phyloP scores from a whole-genome alignment of 2,797 vertebrate species.

The Sebastes iracundus region DNA sequence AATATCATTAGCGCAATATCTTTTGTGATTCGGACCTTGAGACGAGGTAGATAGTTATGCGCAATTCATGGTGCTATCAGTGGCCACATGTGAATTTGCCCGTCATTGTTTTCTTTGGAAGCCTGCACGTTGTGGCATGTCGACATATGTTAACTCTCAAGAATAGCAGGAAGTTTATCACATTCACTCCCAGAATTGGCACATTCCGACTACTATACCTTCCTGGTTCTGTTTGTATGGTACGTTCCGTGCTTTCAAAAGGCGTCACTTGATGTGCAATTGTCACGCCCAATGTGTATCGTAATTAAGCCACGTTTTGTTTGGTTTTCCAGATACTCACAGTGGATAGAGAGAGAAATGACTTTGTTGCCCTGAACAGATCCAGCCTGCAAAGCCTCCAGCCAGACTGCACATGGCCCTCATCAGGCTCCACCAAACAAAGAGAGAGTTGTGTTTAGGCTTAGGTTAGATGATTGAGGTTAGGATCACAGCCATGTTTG shows the following conservation, averaged over 20 bases:
- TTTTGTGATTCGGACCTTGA: neutral
- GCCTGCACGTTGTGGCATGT: neutral
- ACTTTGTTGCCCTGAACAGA: neutral
- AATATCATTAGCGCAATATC: neutral
- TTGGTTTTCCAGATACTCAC: neutral
- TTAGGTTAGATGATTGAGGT: conserved; percentile 15
- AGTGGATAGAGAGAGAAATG: neutral
- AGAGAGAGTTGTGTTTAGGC: conserved; percentile 8
- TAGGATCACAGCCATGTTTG: conserved; percentile 12
- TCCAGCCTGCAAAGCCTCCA: neutral
- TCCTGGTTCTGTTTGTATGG: neutral
- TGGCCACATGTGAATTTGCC: neutral
- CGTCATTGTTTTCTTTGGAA: neutral
- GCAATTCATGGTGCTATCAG: neutral
- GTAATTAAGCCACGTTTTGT: neutral
- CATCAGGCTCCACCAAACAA: conserved; percentile 30
- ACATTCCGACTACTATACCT: neutral
- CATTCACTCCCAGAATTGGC: neutral
- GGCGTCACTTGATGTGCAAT: neutral
- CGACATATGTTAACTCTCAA: neutral
- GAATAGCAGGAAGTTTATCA: neutral
- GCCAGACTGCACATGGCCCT: conserved; percentile 10
- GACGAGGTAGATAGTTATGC: neutral
- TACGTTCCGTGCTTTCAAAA: neutral
- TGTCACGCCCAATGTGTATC: neutral